Percentiles rank a stretch among this genome's conserved stretches.
Conservation (phyloP, 2,797 vertebrate genomes). For the Odontamblyopus lacepedii region DNA sequence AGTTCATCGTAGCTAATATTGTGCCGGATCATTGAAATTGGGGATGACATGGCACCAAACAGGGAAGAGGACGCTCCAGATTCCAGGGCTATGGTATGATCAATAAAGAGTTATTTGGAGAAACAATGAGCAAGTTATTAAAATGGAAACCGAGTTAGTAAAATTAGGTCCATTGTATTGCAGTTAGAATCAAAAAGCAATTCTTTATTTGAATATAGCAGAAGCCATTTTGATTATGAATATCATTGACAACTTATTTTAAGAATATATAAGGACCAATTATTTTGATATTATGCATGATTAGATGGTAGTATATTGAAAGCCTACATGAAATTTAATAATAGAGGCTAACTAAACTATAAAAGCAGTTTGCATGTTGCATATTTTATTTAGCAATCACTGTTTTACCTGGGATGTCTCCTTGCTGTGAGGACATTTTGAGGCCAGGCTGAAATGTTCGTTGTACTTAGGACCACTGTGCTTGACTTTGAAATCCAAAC, state of each 20-base stretch:
- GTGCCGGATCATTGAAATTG: constrained; percentile 81
- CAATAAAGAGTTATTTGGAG: background rate
- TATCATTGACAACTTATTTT: too few relatives aligned
- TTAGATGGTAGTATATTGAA: too few relatives aligned
- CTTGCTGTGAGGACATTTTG: constrained; percentile 69
- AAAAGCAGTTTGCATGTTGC: too few relatives aligned
- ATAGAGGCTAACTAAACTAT: too few relatives aligned
- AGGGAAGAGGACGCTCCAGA: constrained; percentile 41
- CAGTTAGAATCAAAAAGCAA: background rate
- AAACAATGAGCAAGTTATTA: background rate
- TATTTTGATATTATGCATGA: too few relatives aligned
- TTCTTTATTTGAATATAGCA: background rate
- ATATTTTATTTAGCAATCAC: background rate
- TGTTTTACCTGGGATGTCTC: constrained; percentile 75
- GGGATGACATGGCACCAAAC: constrained; percentile 79
- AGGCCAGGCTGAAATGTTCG: constrained; percentile 16
- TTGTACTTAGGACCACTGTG: constrained; percentile 3
- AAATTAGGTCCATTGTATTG: background rate
- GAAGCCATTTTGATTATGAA: background rate
- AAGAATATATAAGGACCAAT: too few relatives aligned
- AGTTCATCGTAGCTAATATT: constrained; percentile 91
- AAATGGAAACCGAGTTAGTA: too few relatives aligned
- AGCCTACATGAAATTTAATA: too few relatives aligned
- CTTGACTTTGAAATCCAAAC: constrained; percentile 22
- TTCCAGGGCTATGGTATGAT: constrained; percentile 56